Conservation (phyloP, 2,113 vertebrate genomes). For the Hirundichthys speculiger region DNA sequence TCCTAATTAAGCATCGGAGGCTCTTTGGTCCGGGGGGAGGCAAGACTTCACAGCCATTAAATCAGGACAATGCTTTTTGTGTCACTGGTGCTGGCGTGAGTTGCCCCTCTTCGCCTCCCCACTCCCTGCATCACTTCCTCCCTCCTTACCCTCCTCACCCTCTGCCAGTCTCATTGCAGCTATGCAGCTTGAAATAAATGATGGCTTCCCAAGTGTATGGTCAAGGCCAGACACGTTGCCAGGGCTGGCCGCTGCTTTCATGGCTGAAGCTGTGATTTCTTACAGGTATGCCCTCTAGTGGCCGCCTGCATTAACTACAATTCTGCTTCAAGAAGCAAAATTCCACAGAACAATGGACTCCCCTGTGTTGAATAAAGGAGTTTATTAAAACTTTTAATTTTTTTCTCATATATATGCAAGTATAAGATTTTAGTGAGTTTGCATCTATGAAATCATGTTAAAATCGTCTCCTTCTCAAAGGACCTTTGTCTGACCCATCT, state of each 20-base stretch:
- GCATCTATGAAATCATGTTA: no score
- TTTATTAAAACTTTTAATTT: no score
- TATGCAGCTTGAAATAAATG: conserved; percentile 78
- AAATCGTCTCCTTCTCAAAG: no score
- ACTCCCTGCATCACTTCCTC: conserved; percentile 39
- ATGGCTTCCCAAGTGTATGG: conserved; percentile 67
- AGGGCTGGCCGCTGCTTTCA: conserved; percentile 41
- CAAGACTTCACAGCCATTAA: conserved; percentile 75
- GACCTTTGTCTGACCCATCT: no score
- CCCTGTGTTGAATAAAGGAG: no score
- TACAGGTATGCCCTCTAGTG: conserved; percentile 55
- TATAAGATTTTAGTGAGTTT: no score
- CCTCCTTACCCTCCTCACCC: conserved; percentile 46
- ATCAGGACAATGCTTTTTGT: conserved; percentile 82
- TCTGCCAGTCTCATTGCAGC: conserved; percentile 68
- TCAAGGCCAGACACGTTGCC: conserved; percentile 75
- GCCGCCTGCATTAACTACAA: conserved; percentile 24
- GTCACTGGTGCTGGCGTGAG: conserved; percentile 72
- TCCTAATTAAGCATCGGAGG: conserved; percentile 72
- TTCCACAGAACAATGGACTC: background rate
- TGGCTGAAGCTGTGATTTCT: conserved; percentile 20
- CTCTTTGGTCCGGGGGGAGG: conserved; percentile 68
- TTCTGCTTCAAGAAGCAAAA: background rate
- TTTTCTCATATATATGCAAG: no score
- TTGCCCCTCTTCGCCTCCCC: conserved; percentile 45